Base-by-base conservation (phyloP, 2,113 vertebrate genomes). In the Salminus brasiliensis region DNA sequence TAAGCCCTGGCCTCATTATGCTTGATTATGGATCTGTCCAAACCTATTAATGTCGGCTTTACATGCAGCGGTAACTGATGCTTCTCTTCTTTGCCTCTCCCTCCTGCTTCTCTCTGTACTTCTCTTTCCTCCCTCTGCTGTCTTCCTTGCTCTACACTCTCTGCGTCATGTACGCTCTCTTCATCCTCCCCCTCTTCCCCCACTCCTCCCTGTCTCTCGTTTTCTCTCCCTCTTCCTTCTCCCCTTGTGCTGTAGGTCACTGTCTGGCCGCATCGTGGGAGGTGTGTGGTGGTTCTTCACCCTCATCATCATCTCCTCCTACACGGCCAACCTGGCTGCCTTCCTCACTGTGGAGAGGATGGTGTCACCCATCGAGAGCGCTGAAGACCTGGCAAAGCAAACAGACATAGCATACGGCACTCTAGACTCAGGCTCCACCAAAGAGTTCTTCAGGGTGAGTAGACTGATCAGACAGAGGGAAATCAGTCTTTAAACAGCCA, bases 231-330 rank as follows among this genome's bases (percentile, higher is more conserved):
- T 11, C 29, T 47, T 6, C 47, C 6, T 60, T 23, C 30, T 25
- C 57, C 59, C 11, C 21, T 34, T 62, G 23, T 67, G 52, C 21
- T 16, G 16, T 79, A 99, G 98, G 91, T 99, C 98, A 72, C 93
- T 99, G 78, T 99, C 98, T 75, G 98, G 98, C 82, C 95, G 98
- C 39, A 99, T 99, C 62, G 98, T 99, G 16, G 98, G 98, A 82
- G 98, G 98, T 47, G 98, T 99, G 71, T 99, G 98, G 98, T 99
- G 98, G 98, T 99, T 99, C 95, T 99, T 99, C 91, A 99, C 98
- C 0, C 96, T 99, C 90, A 99, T 99, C 92, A 99, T 99, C 89
- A 99, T 99, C 89, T 98, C 98, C 27, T 99, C 98, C 77, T 99
- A 99, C 76, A 99, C 98, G 65, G 97, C 98, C 80, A 99, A 99